Evolutionary conservation across 1,140 invertebrate genomes (phyloP).

Genomic region (Drosophila dunni): DNA sequence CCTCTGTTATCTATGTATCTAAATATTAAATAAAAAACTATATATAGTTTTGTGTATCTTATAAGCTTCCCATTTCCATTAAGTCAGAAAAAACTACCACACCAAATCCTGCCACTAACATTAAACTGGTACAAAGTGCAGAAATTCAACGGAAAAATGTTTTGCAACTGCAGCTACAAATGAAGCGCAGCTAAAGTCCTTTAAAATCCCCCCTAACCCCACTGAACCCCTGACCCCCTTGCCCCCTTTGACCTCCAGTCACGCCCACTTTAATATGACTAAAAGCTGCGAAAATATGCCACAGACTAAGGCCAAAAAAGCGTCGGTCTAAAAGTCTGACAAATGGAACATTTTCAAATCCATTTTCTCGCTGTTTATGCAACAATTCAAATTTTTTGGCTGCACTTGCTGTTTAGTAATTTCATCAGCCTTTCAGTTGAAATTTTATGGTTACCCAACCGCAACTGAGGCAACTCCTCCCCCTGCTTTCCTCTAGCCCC

Average conservation of each 20-base stretch:
- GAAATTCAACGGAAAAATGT: conserved; percentile 29
- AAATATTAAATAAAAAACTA: neutral
- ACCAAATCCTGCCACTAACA: conserved; percentile 25
- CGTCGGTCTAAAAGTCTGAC: neutral
- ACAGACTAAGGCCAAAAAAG: conserved; percentile 15
- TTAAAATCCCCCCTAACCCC: neutral
- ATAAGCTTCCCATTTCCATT: conserved; percentile 18
- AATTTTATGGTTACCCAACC: conserved; percentile 17
- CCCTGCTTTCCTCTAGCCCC: no score
- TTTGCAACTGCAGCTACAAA: conserved; percentile 42
- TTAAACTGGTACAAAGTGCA: conserved; percentile 1
- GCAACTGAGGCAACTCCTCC: neutral
- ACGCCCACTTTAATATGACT: conserved; percentile 85
- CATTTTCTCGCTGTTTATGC: conserved; percentile 43
- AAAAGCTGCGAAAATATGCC: conserved; percentile 80
- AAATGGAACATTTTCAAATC: conserved; percentile 35
- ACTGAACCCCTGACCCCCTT: no score
- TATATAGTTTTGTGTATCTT: neutral
- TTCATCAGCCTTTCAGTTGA: conserved; percentile 37
- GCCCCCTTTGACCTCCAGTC: neutral
- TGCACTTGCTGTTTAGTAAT: conserved; percentile 44
- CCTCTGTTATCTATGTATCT: conserved; percentile 3
- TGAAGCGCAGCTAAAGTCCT: conserved; percentile 34
- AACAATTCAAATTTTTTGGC: conserved; percentile 34
- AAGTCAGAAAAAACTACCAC: conserved; percentile 6